Base-by-base conservation (phyloP, 2,113 vertebrate species). In the Pterophyllum scalare region DNA sequence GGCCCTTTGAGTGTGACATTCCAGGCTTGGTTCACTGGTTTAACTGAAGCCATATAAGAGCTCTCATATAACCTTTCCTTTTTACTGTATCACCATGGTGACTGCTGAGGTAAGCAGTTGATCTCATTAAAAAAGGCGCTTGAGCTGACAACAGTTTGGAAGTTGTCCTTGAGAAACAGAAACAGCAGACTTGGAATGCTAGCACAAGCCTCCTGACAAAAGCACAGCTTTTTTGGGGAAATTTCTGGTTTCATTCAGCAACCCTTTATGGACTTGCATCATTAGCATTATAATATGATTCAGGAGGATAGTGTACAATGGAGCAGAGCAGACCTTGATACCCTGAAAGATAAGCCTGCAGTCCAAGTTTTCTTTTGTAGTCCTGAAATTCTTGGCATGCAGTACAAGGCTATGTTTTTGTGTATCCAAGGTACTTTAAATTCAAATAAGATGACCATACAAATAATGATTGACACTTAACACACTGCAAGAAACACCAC, bases 101-200 rank as follows among this genome's bases (percentile, higher is more conserved):
- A 90, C 86, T 84, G 91, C 86, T 87, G 90, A 93, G 77, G 89
- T 92, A 91, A 89, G 90, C 88, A 85, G 72, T 79, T 87, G 59
- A 79, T 88, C 75, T 91, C 84, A 91, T 93, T 92, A 88, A 87
- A 91, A 83, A 46, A 28, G 77, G 60, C 79, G 82, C 70, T 79
- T 54, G 2, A 59, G 31, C 78, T 28, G 82, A 82, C 64, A 84
- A 79, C 79, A 87, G 75, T 87, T 89, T 81, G 80, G 62, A 81
- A 83, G 56, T 85, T 80, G 81, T 81, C 88, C 92, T 93, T 93
- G 90, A 88, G 75, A 78, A 89, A 86, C 5, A 85, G 59, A 83
- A 87, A 84, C 54, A 33, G 77, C n/a, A 81, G 81, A 81, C 75
- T 86, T 82, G 76, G 67, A 82, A 84, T 64, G n/a, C 43, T 12